Conservation (phyloP, 2,797 vertebrate genomes). For the Squalus acanthias region DNA sequence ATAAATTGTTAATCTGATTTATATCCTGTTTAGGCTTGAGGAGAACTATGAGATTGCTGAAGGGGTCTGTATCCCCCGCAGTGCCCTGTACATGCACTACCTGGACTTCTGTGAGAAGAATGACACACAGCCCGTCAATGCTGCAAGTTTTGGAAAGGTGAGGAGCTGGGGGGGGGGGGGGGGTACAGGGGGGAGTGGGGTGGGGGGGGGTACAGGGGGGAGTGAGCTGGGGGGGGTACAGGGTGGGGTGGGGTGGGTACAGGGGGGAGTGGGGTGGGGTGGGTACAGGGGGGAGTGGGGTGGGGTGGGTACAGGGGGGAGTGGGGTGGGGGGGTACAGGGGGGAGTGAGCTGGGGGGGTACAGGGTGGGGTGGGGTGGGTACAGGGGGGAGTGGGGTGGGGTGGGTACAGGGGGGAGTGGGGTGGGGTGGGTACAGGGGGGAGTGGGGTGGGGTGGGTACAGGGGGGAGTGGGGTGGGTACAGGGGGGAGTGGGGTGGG, state of each 20-base stretch:
- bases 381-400: background rate
- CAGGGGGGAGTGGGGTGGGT: background rate
- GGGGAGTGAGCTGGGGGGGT: background rate
- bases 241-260: background rate
- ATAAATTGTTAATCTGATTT: background rate
- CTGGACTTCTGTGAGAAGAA: constrained; percentile 98
- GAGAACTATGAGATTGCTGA: constrained; percentile 98
- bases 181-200: background rate
- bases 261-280: background rate
- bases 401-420: background rate
- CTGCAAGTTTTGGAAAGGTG: constrained; percentile 98
- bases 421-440: background rate
- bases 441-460: background rate
- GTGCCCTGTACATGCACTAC: constrained; percentile 98
- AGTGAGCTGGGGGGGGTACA: background rate
- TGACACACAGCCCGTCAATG: constrained; percentile 93
- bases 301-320: background rate
- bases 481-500: no score
- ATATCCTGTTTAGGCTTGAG: constrained; percentile 73
- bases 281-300: background rate
- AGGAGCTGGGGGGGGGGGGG: constrained; percentile 40
- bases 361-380: background rate
- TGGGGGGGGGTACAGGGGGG: no score
- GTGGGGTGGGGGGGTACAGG: background rate
- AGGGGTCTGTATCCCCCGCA: constrained; percentile 94